Percentiles rank a stretch among this genome's conserved stretches.
Conservation (phyloP, 2,888 invertebrate species). For the Ormyrus thymus region DNA sequence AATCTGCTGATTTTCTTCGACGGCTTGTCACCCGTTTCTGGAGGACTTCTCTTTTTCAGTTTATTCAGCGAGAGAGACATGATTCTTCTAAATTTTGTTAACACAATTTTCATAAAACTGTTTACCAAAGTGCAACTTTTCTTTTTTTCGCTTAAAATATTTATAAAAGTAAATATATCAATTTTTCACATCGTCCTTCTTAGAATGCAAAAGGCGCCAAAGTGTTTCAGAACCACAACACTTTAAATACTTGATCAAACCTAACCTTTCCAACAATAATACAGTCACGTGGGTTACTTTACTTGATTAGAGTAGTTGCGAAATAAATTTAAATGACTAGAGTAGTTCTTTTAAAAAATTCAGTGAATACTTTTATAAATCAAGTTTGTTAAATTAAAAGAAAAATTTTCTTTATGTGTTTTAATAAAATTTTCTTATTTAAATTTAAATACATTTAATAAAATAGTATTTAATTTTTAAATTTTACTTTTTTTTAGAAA, state of each 20-base stretch:
- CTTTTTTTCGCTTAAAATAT: background rate
- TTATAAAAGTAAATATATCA: no score
- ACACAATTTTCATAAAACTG: constrained; percentile 15
- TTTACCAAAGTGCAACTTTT: background rate
- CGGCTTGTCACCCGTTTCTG: constrained; percentile 47
- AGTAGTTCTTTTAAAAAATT: no score
- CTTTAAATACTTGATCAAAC: no score
- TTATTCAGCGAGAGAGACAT: constrained; percentile 67
- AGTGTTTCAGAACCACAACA: background rate
- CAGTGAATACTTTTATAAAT: no score
- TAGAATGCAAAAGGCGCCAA: constrained; percentile 25
- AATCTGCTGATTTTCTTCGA: constrained; percentile 66
- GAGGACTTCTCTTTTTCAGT: constrained; percentile 61
- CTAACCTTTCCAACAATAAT: no score
- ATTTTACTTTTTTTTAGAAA: background rate
- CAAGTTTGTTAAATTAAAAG: background rate
- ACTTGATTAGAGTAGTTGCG: no score
- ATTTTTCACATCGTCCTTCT: background rate
- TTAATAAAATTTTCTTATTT: background rate
- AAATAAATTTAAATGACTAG: no score
- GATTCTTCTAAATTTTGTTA: constrained; percentile 24
- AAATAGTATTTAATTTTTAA: no score
- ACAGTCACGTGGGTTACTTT: no score
- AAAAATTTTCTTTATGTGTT: background rate
- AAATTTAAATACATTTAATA: background rate